Conservation (phyloP, 2,797 vertebrate genomes). For the Margarornis squamiger region DNA sequence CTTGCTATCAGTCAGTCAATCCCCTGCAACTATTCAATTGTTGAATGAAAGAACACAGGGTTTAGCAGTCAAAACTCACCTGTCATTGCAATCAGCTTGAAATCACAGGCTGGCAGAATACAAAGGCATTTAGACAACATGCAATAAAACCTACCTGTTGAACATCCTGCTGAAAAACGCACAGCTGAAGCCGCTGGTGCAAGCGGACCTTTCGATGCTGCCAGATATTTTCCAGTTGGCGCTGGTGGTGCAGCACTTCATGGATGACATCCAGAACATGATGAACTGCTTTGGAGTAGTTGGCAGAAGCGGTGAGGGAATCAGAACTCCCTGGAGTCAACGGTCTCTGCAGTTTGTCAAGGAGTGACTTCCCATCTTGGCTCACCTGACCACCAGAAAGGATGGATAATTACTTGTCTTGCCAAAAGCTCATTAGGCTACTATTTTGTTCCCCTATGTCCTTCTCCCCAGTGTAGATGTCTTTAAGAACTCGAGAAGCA, state of each 20-base stretch:
- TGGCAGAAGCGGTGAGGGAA: constrained; percentile 92
- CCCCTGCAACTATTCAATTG: not conserved
- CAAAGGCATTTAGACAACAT: not conserved
- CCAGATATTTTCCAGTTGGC: constrained; percentile 98
- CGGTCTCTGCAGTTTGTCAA: constrained; percentile 96
- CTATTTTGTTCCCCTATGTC: not conserved
- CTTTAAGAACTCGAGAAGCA: not conserved
- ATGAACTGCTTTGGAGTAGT: constrained; percentile 97
- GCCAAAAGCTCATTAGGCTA: not conserved
- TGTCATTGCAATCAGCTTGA: not conserved
- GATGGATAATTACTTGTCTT: not conserved
- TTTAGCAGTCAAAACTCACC: not conserved
- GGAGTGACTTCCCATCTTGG: constrained; percentile 94
- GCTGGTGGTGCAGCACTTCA: constrained; percentile 95
- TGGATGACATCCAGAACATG: constrained; percentile 96
- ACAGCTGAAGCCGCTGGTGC: constrained; percentile 95
- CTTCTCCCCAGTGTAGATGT: not conserved
- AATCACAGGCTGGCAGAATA: not conserved
- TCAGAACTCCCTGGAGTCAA: constrained; percentile 93
- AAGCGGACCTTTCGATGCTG: constrained; percentile 98
- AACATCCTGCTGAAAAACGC: constrained; percentile 97
- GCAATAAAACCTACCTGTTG: constrained; percentile 84
- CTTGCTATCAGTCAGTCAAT: not conserved
- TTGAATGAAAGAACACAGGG: accelerated
- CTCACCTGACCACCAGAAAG: constrained; percentile 83